These are phyloP conservation scores for Poecilobothrus nobilitatus DNA, from an alignment of 2,888 invertebrate species.

Conservation along the genomic window DNA sequence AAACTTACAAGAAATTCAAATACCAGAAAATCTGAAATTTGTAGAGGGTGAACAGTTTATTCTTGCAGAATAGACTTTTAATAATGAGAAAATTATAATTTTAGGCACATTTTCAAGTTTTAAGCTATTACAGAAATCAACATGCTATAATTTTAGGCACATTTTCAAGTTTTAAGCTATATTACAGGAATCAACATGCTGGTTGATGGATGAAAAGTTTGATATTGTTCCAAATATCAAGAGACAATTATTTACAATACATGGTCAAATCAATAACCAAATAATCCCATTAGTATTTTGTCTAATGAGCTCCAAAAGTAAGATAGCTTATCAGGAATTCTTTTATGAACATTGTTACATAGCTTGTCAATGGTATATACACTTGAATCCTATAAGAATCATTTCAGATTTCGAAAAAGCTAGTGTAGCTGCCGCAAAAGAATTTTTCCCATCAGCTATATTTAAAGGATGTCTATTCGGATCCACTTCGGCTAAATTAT, in stretches of 20 bases:
- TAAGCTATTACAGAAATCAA: constrained; percentile 14
- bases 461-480: too few relatives aligned
- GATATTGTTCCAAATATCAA: constrained; percentile 16
- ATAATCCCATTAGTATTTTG: constrained; percentile 15
- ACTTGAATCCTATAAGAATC: constrained; percentile 5
- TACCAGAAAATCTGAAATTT: constrained; percentile 13
- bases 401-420: constrained; percentile 9
- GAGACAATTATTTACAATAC: constrained; percentile 15
- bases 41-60: constrained; percentile 15
- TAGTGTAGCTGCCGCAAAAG: constrained; percentile 3
- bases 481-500: constrained; percentile 13
- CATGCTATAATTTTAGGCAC: constrained; percentile 17
- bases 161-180: constrained; percentile 14
- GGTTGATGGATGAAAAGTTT: constrained; percentile 15
- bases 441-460: constrained; percentile 13
- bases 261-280: constrained; percentile 13
- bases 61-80: constrained; percentile 12
- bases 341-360: constrained; percentile 17
- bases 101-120: constrained; percentile 15
- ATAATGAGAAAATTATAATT: constrained; percentile 16
- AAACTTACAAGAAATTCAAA: constrained; percentile 11
- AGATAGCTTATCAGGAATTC: constrained; percentile 8
- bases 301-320: constrained; percentile 12
- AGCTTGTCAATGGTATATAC: constrained; percentile 10
- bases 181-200: constrained; percentile 15